Percentiles rank a stretch among this genome's conserved stretches.
These are phyloP conservation scores for Zosterops japonicus DNA, from an alignment of 2,113 vertebrate genomes.

Conservation along the genomic window DNA sequence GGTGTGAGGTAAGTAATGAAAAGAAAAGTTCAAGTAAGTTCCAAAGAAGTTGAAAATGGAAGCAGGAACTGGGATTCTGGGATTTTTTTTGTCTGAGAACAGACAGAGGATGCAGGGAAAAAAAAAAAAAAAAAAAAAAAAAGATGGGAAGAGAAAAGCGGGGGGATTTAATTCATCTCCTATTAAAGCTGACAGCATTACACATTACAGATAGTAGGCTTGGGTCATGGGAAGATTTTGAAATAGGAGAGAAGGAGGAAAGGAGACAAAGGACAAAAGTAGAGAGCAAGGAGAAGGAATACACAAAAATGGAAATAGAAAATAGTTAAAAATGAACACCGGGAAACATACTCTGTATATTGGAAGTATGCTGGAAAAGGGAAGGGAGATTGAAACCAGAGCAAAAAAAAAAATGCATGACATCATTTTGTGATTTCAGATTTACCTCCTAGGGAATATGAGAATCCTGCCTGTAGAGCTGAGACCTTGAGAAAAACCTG, in stretches of 20 bases:
- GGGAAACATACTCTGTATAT: neutral
- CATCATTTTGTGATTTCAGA: neutral
- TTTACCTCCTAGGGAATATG: neutral
- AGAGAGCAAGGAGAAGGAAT: neutral
- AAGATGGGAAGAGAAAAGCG: neutral
- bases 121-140: fast-evolving
- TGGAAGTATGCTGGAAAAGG: neutral
- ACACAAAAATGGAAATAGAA: neutral
- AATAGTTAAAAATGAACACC: neutral
- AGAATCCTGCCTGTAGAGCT: neutral
- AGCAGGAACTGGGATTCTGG: neutral
- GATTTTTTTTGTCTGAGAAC: neutral
- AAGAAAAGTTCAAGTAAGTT: neutral
- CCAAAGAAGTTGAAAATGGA: neutral
- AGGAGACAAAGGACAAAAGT: neutral
- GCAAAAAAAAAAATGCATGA: neutral
- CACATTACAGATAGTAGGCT: neutral
- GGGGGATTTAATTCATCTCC: neutral
- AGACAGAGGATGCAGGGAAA: neutral
- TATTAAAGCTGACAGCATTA: neutral
- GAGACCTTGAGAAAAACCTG: neutral
- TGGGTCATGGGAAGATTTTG: neutral
- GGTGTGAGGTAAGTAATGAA: neutral
- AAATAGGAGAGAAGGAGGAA: constrained; percentile 3
- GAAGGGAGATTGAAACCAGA: constrained; percentile 15